Evolutionary conservation across 2,888 invertebrate genomes (phyloP).

Genomic region (Operophtera brumata): DNA sequence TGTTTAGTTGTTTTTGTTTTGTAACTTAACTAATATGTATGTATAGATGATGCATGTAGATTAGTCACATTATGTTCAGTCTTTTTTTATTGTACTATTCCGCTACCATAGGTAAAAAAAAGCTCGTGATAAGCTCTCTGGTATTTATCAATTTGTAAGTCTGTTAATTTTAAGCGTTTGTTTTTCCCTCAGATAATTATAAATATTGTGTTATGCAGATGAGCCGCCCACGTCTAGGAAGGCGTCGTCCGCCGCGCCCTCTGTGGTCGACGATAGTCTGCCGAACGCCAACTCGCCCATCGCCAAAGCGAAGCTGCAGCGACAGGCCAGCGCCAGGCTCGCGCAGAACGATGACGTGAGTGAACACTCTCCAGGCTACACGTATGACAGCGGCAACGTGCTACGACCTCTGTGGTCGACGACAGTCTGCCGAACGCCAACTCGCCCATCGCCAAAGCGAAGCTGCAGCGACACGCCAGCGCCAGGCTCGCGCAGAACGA

Average conservation of each 20-base stretch:
- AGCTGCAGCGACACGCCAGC: slow-evolving; percentile 53
- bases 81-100: too few relatives aligned
- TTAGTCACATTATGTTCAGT: too few relatives aligned
- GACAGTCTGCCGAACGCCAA: slow-evolving; percentile 40
- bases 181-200: too few relatives aligned
- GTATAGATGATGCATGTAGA: too few relatives aligned
- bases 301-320: slow-evolving; percentile 55
- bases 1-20: too few relatives aligned
- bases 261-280: slow-evolving; percentile 24
- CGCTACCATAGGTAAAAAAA: too few relatives aligned
- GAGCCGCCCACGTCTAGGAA: not conserved
- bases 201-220: not conserved
- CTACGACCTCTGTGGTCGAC: slow-evolving; percentile 12
- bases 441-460: slow-evolving; percentile 58
- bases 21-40: too few relatives aligned
- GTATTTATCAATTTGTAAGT: too few relatives aligned
- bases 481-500: slow-evolving; percentile 25
- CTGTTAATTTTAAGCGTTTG: too few relatives aligned
- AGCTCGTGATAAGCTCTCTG: too few relatives aligned
- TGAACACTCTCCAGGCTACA: too few relatives aligned
- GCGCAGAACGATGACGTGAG: slow-evolving; percentile 35
- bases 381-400: not conserved
- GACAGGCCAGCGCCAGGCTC: slow-evolving; percentile 42
- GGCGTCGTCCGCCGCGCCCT: not conserved
- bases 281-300: slow-evolving; percentile 54